phyloP scores from a whole-genome alignment of 1,140 invertebrate species.

The Drepana arcuata region DNA sequence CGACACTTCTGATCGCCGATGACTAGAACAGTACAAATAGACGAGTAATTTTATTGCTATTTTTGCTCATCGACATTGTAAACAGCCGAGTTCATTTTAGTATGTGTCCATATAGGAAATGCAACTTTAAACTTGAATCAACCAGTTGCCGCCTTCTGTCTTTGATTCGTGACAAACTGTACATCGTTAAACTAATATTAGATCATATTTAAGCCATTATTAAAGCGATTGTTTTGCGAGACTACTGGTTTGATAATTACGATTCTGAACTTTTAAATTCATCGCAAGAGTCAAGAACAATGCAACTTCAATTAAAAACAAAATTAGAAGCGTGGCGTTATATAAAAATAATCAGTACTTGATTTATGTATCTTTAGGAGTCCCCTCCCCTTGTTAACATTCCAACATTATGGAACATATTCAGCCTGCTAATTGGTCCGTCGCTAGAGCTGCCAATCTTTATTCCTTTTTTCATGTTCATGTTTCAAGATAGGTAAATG shows the following conservation, averaged over 20 bases:
- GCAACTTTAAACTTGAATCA: not conserved
- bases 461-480: slow-evolving; percentile 21
- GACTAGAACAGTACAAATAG: slow-evolving; percentile 23
- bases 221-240: too few species aligned
- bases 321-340: too few species aligned
- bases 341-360: not conserved
- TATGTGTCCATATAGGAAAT: not conserved
- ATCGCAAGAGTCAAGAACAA: too few species aligned
- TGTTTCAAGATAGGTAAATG: slow-evolving; percentile 20
- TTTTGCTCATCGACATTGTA: not conserved
- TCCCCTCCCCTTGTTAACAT: too few species aligned
- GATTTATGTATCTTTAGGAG: too few species aligned
- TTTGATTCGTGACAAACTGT: too few species aligned
- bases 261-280: too few species aligned
- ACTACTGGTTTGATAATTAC: too few species aligned
- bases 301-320: too few species aligned
- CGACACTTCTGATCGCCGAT: slow-evolving; percentile 28
- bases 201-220: not conserved
- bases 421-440: not conserved
- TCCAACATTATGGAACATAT: too few species aligned
- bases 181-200: too few species aligned
- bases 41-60: slow-evolving; percentile 3
- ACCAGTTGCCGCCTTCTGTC: not conserved
- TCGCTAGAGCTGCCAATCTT: slow-evolving; percentile 18
- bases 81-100: too few species aligned